These are phyloP conservation scores for Exaiptasia diaphana DNA, from an alignment of 64 coral and sea anemone species.

Conservation along the genomic window DNA sequence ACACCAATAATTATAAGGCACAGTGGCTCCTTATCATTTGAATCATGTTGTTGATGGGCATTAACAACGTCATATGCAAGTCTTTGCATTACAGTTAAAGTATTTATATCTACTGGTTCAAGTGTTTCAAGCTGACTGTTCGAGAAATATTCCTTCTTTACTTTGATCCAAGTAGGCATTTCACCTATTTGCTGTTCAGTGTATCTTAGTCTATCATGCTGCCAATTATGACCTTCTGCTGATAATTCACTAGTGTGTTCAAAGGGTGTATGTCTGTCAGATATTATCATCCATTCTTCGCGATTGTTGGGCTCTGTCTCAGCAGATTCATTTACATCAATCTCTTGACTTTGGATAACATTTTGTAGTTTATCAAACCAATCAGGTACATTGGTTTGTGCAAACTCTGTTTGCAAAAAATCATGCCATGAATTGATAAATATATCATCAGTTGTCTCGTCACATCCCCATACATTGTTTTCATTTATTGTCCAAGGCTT, in stretches of 20 bases:
- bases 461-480: conserved; percentile 5
- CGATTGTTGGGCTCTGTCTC: neutral
- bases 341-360: neutral
- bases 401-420: conserved; percentile 7
- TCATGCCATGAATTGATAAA: conserved; percentile 11
- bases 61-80: conserved; percentile 17
- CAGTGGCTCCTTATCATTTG: neutral
- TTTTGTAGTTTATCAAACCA: conserved; percentile 16
- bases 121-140: neutral
- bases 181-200: conserved; percentile 63
- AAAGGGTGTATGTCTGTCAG: neutral
- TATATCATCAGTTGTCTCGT: conserved; percentile 13
- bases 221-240: conserved; percentile 29
- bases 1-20: conserved; percentile 8
- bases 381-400: conserved; percentile 7
- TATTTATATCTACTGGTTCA: conserved; percentile 31
- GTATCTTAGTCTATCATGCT: conserved; percentile 53
- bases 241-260: neutral
- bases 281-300: conserved; percentile 10
- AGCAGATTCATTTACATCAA: neutral
- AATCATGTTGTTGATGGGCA: neutral
- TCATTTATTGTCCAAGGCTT: conserved; percentile 36
- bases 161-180: conserved; percentile 66
- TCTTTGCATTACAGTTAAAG: conserved; percentile 42
- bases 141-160: conserved; percentile 13